These are phyloP conservation scores for Lemur catta DNA, from an alignment of 2,797 vertebrate species.

Conservation along the genomic window DNA sequence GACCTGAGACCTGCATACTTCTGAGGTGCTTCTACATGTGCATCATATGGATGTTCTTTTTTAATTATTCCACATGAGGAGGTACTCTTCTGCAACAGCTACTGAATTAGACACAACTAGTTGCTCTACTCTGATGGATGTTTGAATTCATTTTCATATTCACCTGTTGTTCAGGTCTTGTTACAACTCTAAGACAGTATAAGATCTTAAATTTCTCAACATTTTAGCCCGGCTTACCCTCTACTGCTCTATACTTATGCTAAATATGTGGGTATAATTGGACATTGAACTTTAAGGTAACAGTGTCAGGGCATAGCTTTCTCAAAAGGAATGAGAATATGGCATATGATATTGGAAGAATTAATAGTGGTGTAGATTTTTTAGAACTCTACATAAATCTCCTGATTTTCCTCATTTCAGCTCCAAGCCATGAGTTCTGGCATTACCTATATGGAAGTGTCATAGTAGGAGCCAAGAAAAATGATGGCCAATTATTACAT, in stretches of 20 bases:
- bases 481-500: background rate
- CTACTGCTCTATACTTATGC: background rate
- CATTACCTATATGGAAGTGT: background rate
- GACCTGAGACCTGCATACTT: background rate
- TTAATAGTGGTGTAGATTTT: background rate
- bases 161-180: background rate
- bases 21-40: background rate
- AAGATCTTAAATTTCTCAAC: background rate
- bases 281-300: background rate
- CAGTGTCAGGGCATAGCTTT: background rate
- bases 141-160: background rate
- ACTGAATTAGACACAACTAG: background rate
- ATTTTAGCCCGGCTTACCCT: background rate
- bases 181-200: background rate
- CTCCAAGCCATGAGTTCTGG: background rate
- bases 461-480: background rate
- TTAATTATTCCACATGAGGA: background rate
- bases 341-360: background rate
- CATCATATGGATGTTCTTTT: background rate
- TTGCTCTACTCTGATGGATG: background rate
- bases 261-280: background rate
- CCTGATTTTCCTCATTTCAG: background rate
- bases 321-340: background rate
- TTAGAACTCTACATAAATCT: background rate
- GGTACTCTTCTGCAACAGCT: background rate